These are phyloP conservation scores for Contarinia nasturtii DNA, from an alignment of 1,140 invertebrate genomes.

Conservation along the genomic window DNA sequence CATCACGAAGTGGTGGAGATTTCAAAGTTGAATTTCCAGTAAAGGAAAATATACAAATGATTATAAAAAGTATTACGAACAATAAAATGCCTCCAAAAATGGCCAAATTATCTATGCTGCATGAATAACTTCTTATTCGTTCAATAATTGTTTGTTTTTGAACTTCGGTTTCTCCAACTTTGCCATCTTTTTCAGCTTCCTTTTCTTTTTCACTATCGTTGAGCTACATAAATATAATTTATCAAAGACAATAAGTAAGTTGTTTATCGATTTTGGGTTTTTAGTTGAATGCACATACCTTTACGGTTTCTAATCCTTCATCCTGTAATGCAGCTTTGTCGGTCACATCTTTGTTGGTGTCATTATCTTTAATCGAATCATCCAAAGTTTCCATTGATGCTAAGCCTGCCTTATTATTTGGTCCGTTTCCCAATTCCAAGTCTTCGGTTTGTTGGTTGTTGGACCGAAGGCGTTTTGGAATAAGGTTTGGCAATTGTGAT, in stretches of 20 bases:
- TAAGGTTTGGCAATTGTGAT: slow-evolving; percentile 41
- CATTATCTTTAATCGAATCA: slow-evolving; percentile 29
- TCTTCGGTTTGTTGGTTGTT: slow-evolving; percentile 14
- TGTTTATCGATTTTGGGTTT: background rate
- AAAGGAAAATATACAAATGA: slow-evolving; percentile 42
- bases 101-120: slow-evolving; percentile 28
- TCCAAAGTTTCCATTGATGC: slow-evolving; percentile 61
- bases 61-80: slow-evolving; percentile 38
- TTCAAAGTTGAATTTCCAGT: slow-evolving; percentile 25
- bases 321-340: slow-evolving; percentile 27
- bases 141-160: slow-evolving; percentile 8
- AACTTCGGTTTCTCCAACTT: slow-evolving; percentile 13
- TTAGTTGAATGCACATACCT: slow-evolving; percentile 11
- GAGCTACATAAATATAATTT: background rate
- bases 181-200: slow-evolving; percentile 16
- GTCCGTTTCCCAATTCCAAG: slow-evolving; percentile 27
- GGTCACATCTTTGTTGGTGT: slow-evolving; percentile 19
- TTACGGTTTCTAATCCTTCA: slow-evolving; percentile 49
- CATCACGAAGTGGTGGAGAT: slow-evolving; percentile 34
- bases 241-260: background rate
- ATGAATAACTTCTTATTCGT: slow-evolving; percentile 17
- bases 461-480: slow-evolving; percentile 26
- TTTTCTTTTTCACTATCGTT: background rate
- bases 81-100: slow-evolving; percentile 29
- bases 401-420: slow-evolving; percentile 37